Base-by-base conservation (phyloP, 2,797 vertebrate species). In the Muscicapa comitata region DNA sequence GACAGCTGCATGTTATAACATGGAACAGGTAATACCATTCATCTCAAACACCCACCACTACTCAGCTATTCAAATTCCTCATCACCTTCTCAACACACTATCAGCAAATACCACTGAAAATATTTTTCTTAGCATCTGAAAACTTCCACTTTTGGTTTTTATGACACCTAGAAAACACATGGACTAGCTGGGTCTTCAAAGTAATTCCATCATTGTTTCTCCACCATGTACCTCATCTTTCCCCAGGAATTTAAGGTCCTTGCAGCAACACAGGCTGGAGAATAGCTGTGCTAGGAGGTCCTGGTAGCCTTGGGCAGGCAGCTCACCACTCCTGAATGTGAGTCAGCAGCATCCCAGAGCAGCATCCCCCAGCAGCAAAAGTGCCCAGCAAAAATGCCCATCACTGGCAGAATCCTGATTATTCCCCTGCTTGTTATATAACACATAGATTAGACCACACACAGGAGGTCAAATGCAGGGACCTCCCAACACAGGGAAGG, bases 351-450 rank as follows among this genome's bases (percentile, higher is more conserved):
- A n/a, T 3, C 8, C 1, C 17, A 29, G 17, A 20, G 21, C 53
- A 88, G 21, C 38, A 53, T n/a, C n/a, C n/a, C n/a, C n/a, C 35
- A 35, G 35, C 65, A 88, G 17, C 13, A 45, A 57, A 62, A 57
- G 7, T 33, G 7, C 11, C 13, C 35, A 35, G 35, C 35, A 35
- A 35, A 35, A 35, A 35, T 35, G 35, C 35, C 35, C 35, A 35
- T 35, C 35, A 35, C 35, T 35, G 35, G 35, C 13, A 21, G 8
- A 28, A 6, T 6, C 31, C 1, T 25, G n/a, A 23, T 72, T 43
- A 48, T 14, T 67, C 9, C 9, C 9, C 15, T 55, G 13, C 14
- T 26, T 1, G 0, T 68, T 14, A 24, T 10, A 28, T 0, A 5
- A 37, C 12, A 10, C 9, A 40, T 0, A 21, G 23, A 31, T 37